A percentile compares a stretch with the other conserved stretches of the same genome.
phyloP scores from a whole-genome alignment of 2,888 invertebrate genomes.

The Tridacna gigas region DNA sequence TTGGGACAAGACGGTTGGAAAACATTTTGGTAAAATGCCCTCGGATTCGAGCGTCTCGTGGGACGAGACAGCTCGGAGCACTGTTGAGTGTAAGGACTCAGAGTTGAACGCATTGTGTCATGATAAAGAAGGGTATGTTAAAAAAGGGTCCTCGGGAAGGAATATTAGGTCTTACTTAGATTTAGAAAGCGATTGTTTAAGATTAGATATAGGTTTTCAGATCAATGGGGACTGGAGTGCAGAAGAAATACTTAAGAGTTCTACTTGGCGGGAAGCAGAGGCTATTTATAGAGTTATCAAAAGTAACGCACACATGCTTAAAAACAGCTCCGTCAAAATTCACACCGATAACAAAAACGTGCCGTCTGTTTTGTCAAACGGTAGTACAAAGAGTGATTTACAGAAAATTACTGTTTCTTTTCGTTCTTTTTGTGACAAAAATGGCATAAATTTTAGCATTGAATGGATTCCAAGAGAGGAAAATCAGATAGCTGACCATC shows the following conservation, averaged over 20 bases:
- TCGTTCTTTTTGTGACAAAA: constrained; percentile 3
- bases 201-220: background rate
- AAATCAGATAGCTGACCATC: constrained; percentile 10
- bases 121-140: background rate
- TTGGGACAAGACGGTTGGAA: no score
- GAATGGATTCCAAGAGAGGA: constrained; percentile 36
- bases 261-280: constrained; percentile 5
- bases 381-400: constrained; percentile 21
- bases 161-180: no score
- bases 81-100: background rate
- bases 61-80: background rate
- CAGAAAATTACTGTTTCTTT: constrained; percentile 10
- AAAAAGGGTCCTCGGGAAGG: no score
- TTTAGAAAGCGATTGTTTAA: no score
- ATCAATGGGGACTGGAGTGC: background rate
- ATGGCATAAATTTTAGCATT: constrained; percentile 3
- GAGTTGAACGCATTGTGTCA: background rate
- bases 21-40: background rate
- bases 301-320: background rate
- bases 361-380: constrained; percentile 4
- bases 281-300: background rate
- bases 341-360: constrained; percentile 28
- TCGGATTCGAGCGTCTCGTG: background rate
- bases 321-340: background rate
- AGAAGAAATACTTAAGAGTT: background rate